Conservation (phyloP, 1,140 invertebrate species). For the Drosophila pallidifrons region DNA sequence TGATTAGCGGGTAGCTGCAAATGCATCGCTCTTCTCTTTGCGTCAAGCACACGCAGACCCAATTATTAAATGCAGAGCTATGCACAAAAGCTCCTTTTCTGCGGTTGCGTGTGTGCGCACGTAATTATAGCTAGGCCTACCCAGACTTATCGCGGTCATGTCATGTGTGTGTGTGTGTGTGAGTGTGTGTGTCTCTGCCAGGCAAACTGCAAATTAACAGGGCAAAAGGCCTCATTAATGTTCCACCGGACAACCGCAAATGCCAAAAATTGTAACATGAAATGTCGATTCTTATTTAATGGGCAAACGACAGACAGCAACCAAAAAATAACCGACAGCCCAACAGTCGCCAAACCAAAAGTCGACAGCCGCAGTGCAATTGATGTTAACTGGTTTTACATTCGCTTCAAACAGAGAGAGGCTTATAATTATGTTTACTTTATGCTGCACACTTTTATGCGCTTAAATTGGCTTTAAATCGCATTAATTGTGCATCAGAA, state of each 20-base stretch:
- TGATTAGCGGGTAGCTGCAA: slow-evolving; percentile 41
- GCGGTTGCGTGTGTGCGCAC: slow-evolving; percentile 13
- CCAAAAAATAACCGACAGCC: slow-evolving; percentile 13
- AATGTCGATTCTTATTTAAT: slow-evolving; percentile 69
- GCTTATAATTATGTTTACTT: slow-evolving; percentile 45
- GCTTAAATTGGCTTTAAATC: slow-evolving; percentile 20
- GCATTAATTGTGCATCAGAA: slow-evolving; percentile 22
- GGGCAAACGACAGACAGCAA: slow-evolving; percentile 10
- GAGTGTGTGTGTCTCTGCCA: slow-evolving; percentile 2
- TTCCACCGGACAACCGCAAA: slow-evolving; percentile 56
- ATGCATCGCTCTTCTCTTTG: slow-evolving; percentile 16
- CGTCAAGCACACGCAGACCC: slow-evolving; percentile 28
- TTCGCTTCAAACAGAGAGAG: neutral
- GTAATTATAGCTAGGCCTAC: slow-evolving; percentile 68
- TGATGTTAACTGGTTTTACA: slow-evolving; percentile 32
- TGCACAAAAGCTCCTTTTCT: slow-evolving; percentile 26
- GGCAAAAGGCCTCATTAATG: slow-evolving; percentile 72
- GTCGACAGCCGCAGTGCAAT: slow-evolving; percentile 25
- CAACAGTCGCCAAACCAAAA: neutral
- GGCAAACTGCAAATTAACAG: slow-evolving; percentile 62
- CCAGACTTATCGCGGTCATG: slow-evolving; percentile 38
- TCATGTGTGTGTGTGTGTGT: neutral
- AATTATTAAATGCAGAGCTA: slow-evolving; percentile 61
- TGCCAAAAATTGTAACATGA: slow-evolving; percentile 67
- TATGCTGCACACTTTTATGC: slow-evolving; percentile 32